A percentile compares a stretch with the other conserved stretches of the same genome.
phyloP scores from a whole-genome alignment of 2,888 invertebrate species.

The Microctonus aethiopoides region DNA sequence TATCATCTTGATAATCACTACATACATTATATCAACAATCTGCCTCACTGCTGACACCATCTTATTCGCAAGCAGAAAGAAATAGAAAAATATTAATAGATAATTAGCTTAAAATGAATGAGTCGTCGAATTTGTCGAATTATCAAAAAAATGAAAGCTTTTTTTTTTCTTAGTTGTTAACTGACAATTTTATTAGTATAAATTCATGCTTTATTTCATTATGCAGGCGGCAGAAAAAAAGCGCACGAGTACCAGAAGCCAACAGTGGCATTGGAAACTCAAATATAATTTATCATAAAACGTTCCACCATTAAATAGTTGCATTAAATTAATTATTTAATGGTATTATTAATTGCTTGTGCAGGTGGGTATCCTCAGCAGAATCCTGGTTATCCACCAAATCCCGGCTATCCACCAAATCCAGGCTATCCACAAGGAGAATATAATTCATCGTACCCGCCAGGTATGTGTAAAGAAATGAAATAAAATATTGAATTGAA shows the following conservation, averaged over 20 bases:
- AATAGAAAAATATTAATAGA: no score
- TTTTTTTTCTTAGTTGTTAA: no score
- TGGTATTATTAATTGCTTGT: constrained; percentile 30
- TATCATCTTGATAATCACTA: not conserved
- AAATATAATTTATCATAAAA: not conserved
- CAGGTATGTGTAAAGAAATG: not conserved
- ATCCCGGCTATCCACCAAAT: constrained; percentile 44
- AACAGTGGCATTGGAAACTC: not conserved
- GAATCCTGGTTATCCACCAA: constrained; percentile 31
- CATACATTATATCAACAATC: not conserved
- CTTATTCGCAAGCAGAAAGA: not conserved
- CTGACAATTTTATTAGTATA: no score
- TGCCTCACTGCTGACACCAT: not conserved
- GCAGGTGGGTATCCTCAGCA: constrained; percentile 28
- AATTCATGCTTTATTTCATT: not conserved
- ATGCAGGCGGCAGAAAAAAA: not conserved
- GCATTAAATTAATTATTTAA: not conserved
- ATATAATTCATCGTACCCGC: constrained; percentile 16
- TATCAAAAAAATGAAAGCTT: not conserved
- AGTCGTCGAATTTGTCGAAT: not conserved
- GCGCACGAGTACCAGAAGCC: not conserved
- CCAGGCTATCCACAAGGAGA: constrained; percentile 35
- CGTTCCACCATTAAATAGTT: not conserved
- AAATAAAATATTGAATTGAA: not conserved
- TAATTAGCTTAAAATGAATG: not conserved